phyloP scores from a whole-genome alignment of 2,888 invertebrate species.

The Tiphia femorata region DNA sequence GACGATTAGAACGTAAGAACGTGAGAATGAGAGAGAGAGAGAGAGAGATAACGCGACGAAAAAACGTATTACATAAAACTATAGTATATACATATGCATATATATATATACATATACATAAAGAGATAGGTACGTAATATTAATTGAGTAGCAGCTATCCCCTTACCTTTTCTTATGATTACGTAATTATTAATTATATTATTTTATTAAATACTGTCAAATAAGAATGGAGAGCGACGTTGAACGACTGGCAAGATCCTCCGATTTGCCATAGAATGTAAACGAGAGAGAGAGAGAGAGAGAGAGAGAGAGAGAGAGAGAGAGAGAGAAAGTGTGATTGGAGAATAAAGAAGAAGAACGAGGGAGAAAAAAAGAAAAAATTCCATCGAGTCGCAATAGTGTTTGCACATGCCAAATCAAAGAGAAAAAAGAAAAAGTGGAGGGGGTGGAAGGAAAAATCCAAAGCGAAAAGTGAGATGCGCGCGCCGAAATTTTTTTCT shows the following conservation, averaged over 20 bases:
- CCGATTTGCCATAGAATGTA: too few relatives aligned
- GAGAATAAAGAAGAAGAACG: slow-evolving; percentile 1
- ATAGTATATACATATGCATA: slow-evolving; percentile 23
- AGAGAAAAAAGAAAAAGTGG: slow-evolving; percentile 36
- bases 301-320: slow-evolving; percentile 1
- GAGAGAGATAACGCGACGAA: slow-evolving; percentile 33
- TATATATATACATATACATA: slow-evolving; percentile 24
- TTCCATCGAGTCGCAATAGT: slow-evolving; percentile 50
- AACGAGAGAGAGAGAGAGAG: slow-evolving; percentile 9
- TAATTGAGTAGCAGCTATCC: slow-evolving; percentile 55
- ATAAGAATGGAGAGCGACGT: slow-evolving; percentile 30
- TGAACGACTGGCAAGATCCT: too few relatives aligned
- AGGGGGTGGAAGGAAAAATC: too few relatives aligned
- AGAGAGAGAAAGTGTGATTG: too few relatives aligned
- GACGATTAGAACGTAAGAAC: slow-evolving; percentile 12
- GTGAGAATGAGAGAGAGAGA: slow-evolving; percentile 8
- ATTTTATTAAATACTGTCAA: slow-evolving; percentile 56
- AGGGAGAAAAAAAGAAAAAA: slow-evolving; percentile 28
- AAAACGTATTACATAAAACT: slow-evolving; percentile 41
- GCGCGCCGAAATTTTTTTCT: slow-evolving; percentile 25
- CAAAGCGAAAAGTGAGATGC: too few relatives aligned
- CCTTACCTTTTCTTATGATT: slow-evolving; percentile 43
- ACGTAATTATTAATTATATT: slow-evolving; percentile 49
- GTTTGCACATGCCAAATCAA: slow-evolving; percentile 60
- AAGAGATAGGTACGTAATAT: slow-evolving; percentile 52